Evolutionary conservation across 2,113 vertebrate genomes (phyloP).

Genomic region (Danio rerio): GRCz12tu NC_133189.1:47123501-47124000

Average conservation of each 20-base stretch:
- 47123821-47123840: constrained; percentile 5
- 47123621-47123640: background rate
- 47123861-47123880: constrained; percentile 24
- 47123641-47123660: background rate
- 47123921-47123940: too few species aligned
- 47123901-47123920: background rate
- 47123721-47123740: constrained; percentile 43
- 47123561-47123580: background rate
- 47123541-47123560: background rate
- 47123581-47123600: background rate
- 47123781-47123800: constrained; percentile 47
- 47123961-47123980: too few species aligned
- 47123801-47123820: constrained; percentile 56
- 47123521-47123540: background rate
- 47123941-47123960: too few species aligned
- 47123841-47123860: constrained; percentile 50
- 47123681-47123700: background rate
- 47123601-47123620: background rate
- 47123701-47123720: constrained; percentile 22
- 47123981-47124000: too few species aligned
- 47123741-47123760: constrained; percentile 46
- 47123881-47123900: background rate
- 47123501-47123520: background rate
- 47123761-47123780: constrained; percentile 38
- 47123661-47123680: background rate